Evolutionary conservation across 2,888 invertebrate genomes (phyloP), one percentile per base, ranked within the genome.

Genomic region (Drosophila borealis): DNA sequence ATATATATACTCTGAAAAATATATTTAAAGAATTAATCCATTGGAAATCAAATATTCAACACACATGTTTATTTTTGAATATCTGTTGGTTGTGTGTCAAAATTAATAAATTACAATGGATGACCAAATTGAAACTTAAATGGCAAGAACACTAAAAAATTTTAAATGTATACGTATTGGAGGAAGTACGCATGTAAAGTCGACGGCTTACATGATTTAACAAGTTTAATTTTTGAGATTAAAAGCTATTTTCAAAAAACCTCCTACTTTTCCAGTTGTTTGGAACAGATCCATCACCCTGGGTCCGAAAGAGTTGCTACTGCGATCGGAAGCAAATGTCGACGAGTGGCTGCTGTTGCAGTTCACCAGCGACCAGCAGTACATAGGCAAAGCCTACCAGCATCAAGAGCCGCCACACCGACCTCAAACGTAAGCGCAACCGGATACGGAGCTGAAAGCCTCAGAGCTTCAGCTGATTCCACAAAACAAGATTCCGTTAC

Each of bases 271-370:
- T 50, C 1, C 14, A 39, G 21, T 53, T 61, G 29, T 56, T 62
- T 25, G 44, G 54, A 29, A 45, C 51, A 48, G 55, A 71, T 11
- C 64, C 53, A 6, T 70, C 77, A 66, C 77, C 67, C 67, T 87
- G 83, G 75, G 76, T 78, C 80, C 74, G 37, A 71, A 81, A 33
- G 64, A 83, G 71, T 77, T 79, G 39, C 53, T 66, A 34, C 44
- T 66, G 39, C 53, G 72, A 74, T 55, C 70, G 54, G 74, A 75
- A 72, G 70, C 74, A 45, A 89, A 82, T 74, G 95, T 95, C 91
- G 94, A 95, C 83, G 94, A 94, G 93, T 95, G 95, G 95, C 93
- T 95, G 77, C 94, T 95, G 92, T 94, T 94, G 93, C 94, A 95
- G 74, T 95, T 95, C 92, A 95, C 57, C 42, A 61, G 42, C 56